Percentiles rank a stretch among this genome's conserved stretches.
Conservation (phyloP, 2,113 vertebrate genomes). For the Carassius auratus region DNA sequence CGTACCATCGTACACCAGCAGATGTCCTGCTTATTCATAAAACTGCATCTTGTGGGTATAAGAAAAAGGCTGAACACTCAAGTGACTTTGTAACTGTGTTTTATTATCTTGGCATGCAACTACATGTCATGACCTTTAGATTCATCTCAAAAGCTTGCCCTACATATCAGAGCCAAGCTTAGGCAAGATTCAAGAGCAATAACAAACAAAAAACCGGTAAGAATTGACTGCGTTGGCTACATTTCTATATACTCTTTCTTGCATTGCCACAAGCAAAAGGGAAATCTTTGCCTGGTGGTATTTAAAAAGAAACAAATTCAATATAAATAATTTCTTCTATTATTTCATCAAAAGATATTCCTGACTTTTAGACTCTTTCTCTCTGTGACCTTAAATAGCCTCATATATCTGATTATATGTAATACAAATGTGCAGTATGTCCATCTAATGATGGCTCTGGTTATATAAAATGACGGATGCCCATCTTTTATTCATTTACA, state of each 20-base stretch:
- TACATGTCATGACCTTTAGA: conserved; percentile 83
- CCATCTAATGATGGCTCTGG: conserved; percentile 98
- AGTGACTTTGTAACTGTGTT: conserved; percentile 52
- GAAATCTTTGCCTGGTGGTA: conserved; percentile 86
- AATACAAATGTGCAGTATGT: conserved; percentile 95
- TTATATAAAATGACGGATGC: conserved; percentile 97
- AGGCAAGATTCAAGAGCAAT: conserved; percentile 81
- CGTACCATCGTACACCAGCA: conserved; percentile 5
- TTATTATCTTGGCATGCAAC: conserved; percentile 95
- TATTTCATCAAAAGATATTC: conserved; percentile 85
- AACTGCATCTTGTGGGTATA: neutral
- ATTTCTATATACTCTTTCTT: conserved; percentile 73
- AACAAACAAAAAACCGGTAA: conserved; percentile 74
- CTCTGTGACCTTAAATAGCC: conserved; percentile 79
- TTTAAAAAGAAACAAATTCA: conserved; percentile 90
- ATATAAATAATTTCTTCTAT: conserved; percentile 93
- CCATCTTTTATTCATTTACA: conserved; percentile 98
- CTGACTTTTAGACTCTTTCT: conserved; percentile 82
- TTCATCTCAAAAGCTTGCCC: conserved; percentile 78
- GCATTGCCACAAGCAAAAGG: conserved; percentile 83
- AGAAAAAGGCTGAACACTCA: conserved; percentile 24
- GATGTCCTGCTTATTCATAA: conserved; percentile 30
- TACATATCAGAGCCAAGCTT: conserved; percentile 82
- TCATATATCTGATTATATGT: conserved; percentile 78
- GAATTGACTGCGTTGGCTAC: conserved; percentile 75